phyloP scores from a whole-genome alignment of 1,140 invertebrate genomes.

The Pollicipes pollicipes region DNA sequence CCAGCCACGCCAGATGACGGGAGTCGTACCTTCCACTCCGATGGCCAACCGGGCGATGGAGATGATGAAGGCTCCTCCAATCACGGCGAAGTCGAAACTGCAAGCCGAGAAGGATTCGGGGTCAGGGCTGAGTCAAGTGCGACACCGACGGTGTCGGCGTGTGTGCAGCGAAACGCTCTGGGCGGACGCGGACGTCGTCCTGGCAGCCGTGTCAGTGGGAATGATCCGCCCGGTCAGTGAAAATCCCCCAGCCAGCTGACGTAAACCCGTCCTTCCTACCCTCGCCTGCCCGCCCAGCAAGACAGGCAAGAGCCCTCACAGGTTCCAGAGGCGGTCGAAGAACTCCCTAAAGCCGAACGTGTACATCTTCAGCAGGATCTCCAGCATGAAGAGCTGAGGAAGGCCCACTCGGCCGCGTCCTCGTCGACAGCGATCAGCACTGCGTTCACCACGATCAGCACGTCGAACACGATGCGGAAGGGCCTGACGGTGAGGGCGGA shows the following conservation, averaged over 20 bases:
- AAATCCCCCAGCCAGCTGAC: too few relatives aligned
- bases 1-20: not conserved
- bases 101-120: too few relatives aligned
- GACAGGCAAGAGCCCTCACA: conserved; percentile 24
- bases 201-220: too few relatives aligned
- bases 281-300: too few relatives aligned
- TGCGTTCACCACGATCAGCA: conserved; percentile 34
- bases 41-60: conserved; percentile 23
- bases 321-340: conserved; percentile 31
- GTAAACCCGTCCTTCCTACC: too few relatives aligned
- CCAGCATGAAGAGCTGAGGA: conserved; percentile 30
- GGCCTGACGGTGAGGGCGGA: too few relatives aligned
- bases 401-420: conserved; percentile 31
- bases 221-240: too few relatives aligned
- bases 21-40: not conserved
- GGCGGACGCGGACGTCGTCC: too few relatives aligned
- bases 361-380: conserved; percentile 34
- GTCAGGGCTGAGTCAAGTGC: too few relatives aligned
- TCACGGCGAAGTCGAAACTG: conserved; percentile 35
- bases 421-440: conserved; percentile 32
- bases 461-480: conserved; percentile 34
- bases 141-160: too few relatives aligned
- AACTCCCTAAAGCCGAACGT: conserved; percentile 29
- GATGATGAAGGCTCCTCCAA: conserved; percentile 30
- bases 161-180: too few relatives aligned